Conservation (phyloP, 2,797 vertebrate species). For the Glyptemys insculpta region DNA sequence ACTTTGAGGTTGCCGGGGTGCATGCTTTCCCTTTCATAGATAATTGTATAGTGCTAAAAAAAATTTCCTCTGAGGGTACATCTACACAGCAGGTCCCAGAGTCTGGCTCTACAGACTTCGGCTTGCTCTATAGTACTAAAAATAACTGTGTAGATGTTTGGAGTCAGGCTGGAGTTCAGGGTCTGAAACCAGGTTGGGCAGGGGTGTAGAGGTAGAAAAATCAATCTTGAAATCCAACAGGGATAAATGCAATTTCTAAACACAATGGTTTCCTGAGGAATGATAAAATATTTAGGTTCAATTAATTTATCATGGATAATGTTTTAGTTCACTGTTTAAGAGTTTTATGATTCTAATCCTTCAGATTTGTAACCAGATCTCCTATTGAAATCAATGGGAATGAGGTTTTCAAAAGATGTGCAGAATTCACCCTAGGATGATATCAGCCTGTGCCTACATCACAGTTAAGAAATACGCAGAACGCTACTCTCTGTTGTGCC, state of each 20-base stretch:
- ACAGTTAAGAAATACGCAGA: conserved; percentile 26
- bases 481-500: not conserved
- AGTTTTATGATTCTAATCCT: not conserved
- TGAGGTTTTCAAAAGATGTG: not conserved
- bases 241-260: not conserved
- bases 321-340: conserved; percentile 39
- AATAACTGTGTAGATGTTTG: not conserved
- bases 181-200: not conserved
- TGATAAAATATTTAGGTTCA: no score
- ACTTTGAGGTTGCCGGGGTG: not conserved
- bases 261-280: conserved; percentile 22
- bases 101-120: not conserved
- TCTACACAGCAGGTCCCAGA: not conserved
- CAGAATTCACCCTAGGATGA: not conserved
- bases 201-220: conserved; percentile 10
- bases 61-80: not conserved
- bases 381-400: not conserved
- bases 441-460: not conserved
- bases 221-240: conserved; percentile 40
- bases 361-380: not conserved
- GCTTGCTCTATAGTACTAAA: not conserved
- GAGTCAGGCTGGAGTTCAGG: not conserved
- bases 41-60: not conserved
- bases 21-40: not conserved
- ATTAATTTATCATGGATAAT: not conserved